Percentiles rank a stretch among this genome's conserved stretches.
Evolutionary conservation across 2,113 vertebrate species (phyloP).

Genomic region (Callionymus lyra): DNA sequence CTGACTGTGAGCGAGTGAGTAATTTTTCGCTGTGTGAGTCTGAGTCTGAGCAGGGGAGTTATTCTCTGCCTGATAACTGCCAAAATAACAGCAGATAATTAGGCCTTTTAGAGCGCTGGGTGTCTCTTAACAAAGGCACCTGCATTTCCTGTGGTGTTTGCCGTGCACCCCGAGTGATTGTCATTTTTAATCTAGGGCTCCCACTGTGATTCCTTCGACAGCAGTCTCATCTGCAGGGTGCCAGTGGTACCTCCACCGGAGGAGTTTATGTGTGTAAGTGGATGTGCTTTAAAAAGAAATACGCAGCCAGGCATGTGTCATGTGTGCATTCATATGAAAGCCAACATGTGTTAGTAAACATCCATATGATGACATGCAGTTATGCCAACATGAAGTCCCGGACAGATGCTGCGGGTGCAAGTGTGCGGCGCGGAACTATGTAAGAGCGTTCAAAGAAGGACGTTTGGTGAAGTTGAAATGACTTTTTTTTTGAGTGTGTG

Average conservation of each 20-base stretch:
- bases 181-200: constrained; percentile 72
- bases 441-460: no score
- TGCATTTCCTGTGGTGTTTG: constrained; percentile 69
- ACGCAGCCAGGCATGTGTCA: constrained; percentile 27
- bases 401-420: no score
- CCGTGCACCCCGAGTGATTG: constrained; percentile 67
- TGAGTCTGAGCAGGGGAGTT: constrained; percentile 63
- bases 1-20: constrained; percentile 61
- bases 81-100: constrained; percentile 77
- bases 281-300: constrained; percentile 28
- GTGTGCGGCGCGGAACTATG: no score
- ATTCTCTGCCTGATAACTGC: constrained; percentile 68
- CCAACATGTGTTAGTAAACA: constrained; percentile 1
- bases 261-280: constrained; percentile 17
- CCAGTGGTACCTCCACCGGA: constrained; percentile 38
- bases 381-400: background rate
- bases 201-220: constrained; percentile 54
- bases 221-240: constrained; percentile 53
- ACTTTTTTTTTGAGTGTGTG: no score
- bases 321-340: constrained; percentile 19
- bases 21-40: constrained; percentile 65
- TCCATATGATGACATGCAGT: background rate
- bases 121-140: constrained; percentile 75
- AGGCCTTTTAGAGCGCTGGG: constrained; percentile 70
- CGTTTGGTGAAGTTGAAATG: no score